phyloP scores from a whole-genome alignment of 2,797 vertebrate genomes.

The Molossus alvarezi region DNA sequence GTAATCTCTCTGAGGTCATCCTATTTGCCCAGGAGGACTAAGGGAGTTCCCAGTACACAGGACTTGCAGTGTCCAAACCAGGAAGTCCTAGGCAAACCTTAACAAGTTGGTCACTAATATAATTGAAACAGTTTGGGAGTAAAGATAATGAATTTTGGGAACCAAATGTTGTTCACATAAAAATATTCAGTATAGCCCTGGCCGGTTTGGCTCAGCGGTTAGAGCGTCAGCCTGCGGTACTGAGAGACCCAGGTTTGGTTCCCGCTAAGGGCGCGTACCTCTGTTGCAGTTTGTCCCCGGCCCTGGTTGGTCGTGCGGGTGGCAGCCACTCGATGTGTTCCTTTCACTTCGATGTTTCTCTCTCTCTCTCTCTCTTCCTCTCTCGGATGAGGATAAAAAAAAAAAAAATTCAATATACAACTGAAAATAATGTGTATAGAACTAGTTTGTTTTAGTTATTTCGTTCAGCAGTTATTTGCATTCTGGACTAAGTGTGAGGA shows the following conservation, averaged over 20 bases:
- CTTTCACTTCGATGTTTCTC: too few species aligned
- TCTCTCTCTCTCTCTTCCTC: too few species aligned
- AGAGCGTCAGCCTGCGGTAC: too few species aligned
- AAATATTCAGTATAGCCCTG: background rate
- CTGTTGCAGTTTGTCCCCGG: too few species aligned
- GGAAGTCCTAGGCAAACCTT: slow-evolving; percentile 20
- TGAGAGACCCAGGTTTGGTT: too few species aligned
- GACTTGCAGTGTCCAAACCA: slow-evolving; percentile 40
- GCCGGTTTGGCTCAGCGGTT: too few species aligned
- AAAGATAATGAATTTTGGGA: slow-evolving; percentile 58
- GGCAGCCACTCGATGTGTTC: too few species aligned
- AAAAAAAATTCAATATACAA: background rate
- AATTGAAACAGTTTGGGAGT: slow-evolving; percentile 32
- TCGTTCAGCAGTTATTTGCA: slow-evolving; percentile 37
- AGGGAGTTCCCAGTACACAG: background rate
- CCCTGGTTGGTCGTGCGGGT: too few species aligned
- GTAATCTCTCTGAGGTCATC: background rate
- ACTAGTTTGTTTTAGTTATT: slow-evolving; percentile 28
- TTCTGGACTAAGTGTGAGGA: slow-evolving; percentile 51
- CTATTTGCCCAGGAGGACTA: slow-evolving; percentile 29
- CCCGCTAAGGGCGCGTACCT: too few species aligned
- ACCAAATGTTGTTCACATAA: slow-evolving; percentile 46
- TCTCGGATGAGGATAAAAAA: too few species aligned
- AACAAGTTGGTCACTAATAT: slow-evolving; percentile 31
- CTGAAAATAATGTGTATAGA: slow-evolving; percentile 57